These are phyloP conservation scores for Nycticorax nycticorax DNA, from an alignment of 2,113 vertebrate species.

Conservation along the genomic window DNA sequence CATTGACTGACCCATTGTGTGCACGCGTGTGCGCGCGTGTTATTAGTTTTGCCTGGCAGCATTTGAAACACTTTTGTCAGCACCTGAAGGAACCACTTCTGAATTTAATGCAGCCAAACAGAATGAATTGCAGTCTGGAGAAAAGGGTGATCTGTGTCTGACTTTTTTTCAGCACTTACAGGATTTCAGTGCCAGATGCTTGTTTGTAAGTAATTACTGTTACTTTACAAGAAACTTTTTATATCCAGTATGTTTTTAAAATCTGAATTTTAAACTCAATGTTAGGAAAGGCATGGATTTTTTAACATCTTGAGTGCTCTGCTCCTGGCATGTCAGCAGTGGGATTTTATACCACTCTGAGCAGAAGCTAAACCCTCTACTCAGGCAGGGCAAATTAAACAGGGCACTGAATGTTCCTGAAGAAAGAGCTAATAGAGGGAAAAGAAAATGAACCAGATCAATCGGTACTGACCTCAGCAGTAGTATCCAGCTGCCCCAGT, in stretches of 20 bases:
- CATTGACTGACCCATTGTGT: not conserved
- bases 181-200: not conserved
- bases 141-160: not conserved
- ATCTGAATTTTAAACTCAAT: not conserved
- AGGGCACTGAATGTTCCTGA: not conserved
- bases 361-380: not conserved
- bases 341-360: not conserved
- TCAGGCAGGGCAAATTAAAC: not conserved
- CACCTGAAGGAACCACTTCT: not conserved
- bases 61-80: not conserved
- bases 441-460: not conserved
- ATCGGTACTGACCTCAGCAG: not conserved
- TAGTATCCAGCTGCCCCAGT: not conserved
- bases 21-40: rapidly evolving
- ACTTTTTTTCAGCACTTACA: not conserved
- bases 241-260: not conserved
- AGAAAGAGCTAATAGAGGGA: not conserved
- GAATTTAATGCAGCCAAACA: not conserved
- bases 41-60: not conserved
- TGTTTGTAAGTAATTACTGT: not conserved
- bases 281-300: not conserved
- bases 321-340: not conserved
- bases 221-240: not conserved
- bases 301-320: not conserved
- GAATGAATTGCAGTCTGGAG: not conserved